These are phyloP conservation scores for Drosophila biarmipes DNA, from an alignment of 1,140 invertebrate genomes.

Conservation along the genomic window DNA sequence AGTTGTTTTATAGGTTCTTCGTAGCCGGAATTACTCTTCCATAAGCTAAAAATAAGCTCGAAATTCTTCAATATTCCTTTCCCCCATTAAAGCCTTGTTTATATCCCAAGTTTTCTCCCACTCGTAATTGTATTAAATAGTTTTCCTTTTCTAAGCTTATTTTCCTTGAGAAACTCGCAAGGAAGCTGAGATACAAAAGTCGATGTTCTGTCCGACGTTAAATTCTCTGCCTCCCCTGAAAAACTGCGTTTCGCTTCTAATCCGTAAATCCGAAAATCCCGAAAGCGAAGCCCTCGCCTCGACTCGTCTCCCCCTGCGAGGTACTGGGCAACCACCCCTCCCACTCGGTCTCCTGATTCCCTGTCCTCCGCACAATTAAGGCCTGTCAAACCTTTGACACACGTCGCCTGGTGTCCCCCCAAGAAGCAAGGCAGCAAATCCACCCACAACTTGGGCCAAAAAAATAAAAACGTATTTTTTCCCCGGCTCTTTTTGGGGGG, in stretches of 20 bases:
- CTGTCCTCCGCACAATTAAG: conserved; percentile 65
- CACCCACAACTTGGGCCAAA: conserved; percentile 46
- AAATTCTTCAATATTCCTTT: no score
- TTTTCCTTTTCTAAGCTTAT: neutral
- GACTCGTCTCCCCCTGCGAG: no score
- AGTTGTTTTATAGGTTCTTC: no score
- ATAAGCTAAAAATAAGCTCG: no score
- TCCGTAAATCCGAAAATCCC: conserved; percentile 14
- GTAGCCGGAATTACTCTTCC: no score
- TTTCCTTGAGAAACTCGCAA: neutral
- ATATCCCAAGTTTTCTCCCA: neutral
- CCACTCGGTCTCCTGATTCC: neutral
- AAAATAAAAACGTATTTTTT: conserved; percentile 46
- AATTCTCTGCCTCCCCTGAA: neutral
- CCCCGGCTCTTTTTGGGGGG: conserved; percentile 11
- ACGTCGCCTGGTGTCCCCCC: conserved; percentile 52
- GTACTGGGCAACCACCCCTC: neutral
- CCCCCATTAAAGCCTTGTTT: neutral
- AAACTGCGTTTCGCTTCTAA: conserved; percentile 11
- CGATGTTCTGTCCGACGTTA: neutral
- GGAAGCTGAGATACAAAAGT: neutral
- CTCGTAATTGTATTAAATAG: neutral
- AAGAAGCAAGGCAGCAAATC: neutral
- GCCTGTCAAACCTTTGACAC: conserved; percentile 83
- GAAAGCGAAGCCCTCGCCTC: conserved; percentile 2